phyloP scores from a whole-genome alignment of 2,888 invertebrate genomes.

The Leptopilina syphax region DNA sequence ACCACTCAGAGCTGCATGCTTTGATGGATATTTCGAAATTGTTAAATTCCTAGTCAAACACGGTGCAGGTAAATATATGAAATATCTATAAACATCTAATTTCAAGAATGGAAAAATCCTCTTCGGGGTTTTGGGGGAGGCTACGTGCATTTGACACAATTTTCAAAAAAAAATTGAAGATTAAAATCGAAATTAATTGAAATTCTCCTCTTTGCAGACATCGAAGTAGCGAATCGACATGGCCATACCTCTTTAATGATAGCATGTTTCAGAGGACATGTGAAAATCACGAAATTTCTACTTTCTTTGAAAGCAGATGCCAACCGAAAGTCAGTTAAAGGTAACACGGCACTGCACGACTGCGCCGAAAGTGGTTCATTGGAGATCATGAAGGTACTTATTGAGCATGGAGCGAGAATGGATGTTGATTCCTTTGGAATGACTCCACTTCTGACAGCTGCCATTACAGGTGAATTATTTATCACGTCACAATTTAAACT shows the following conservation, averaged over 20 bases:
- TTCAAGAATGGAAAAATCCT: no score
- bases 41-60: constrained; percentile 94
- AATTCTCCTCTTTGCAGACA: constrained; percentile 80
- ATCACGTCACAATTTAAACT: no score
- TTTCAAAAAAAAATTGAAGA: no score
- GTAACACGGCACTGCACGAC: constrained; percentile 98
- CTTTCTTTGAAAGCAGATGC: constrained; percentile 92
- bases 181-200: no score
- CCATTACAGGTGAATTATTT: constrained; percentile 81
- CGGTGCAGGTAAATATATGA: constrained; percentile 83
- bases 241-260: constrained; percentile 99
- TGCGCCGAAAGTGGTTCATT: constrained; percentile 97
- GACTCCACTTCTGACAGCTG: constrained; percentile 96
- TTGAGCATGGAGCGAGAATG: constrained; percentile 93
- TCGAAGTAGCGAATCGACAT: constrained; percentile 96
- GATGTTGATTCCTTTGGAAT: constrained; percentile 97
- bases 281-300: constrained; percentile 92
- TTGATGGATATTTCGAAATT: constrained; percentile 96
- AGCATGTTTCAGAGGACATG: constrained; percentile 97
- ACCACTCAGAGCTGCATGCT: constrained; percentile 96
- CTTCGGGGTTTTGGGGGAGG: no score
- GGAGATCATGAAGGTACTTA: constrained; percentile 92
- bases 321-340: constrained; percentile 94
- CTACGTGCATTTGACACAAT: no score
- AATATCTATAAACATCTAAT: no score